phyloP scores from a whole-genome alignment of 2,113 vertebrate species.

The Phaethornis superciliosus region DNA sequence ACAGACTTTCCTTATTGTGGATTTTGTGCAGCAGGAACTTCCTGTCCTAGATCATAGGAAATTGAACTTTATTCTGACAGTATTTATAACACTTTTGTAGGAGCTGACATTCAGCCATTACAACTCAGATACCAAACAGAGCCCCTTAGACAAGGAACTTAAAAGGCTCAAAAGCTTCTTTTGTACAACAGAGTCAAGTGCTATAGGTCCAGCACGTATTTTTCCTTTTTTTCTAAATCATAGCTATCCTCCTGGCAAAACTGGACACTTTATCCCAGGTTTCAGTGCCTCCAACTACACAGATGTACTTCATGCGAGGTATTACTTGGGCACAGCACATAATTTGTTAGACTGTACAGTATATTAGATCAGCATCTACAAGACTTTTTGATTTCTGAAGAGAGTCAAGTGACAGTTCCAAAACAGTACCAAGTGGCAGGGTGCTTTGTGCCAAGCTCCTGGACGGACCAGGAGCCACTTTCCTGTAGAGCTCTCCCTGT shows the following conservation, averaged over 20 bases:
- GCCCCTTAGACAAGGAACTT: not conserved
- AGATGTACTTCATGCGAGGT: not conserved
- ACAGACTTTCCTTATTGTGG: not conserved
- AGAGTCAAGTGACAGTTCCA: not conserved
- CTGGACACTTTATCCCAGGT: fast-evolving
- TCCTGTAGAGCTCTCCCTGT: not conserved
- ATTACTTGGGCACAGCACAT: not conserved
- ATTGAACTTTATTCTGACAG: not conserved
- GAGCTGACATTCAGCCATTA: not conserved
- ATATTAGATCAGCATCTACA: not conserved
- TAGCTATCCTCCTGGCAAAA: not conserved
- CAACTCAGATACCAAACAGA: not conserved
- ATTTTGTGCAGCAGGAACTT: not conserved
- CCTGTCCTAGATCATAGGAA: conserved; percentile 1
- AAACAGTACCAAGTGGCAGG: fast-evolving
- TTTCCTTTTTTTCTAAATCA: not conserved
- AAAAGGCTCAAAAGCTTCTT: not conserved
- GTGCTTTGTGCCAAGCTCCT: not conserved
- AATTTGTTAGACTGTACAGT: not conserved
- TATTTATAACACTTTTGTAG: not conserved
- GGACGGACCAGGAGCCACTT: not conserved
- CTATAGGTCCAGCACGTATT: not conserved
- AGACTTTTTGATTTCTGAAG: not conserved
- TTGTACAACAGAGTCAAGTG: not conserved
- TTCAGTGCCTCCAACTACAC: not conserved